Conservation (phyloP, 92 coral and sea anemone genomes). For the Hydrozoanthus gracilis region DNA sequence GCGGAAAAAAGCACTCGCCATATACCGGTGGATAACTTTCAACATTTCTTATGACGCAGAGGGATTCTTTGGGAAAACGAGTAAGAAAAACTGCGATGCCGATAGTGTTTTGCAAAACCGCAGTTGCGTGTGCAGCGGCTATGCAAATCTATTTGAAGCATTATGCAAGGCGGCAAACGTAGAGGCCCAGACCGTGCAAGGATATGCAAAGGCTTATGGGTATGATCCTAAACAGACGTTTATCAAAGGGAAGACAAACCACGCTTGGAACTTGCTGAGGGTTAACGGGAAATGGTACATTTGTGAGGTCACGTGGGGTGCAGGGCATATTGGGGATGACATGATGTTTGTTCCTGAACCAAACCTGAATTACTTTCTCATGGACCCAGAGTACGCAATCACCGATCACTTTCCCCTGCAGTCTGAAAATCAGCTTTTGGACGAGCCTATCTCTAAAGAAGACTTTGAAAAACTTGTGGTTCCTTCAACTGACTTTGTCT, state of each 20-base stretch:
- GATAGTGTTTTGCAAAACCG: slow-evolving; percentile 73
- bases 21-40: slow-evolving; percentile 80
- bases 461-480: slow-evolving; percentile 79
- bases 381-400: slow-evolving; percentile 70
- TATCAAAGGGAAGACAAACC: slow-evolving; percentile 63
- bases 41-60: slow-evolving; percentile 79
- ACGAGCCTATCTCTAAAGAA: slow-evolving; percentile 70
- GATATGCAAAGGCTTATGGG: slow-evolving; percentile 83
- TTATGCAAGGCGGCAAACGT: slow-evolving; percentile 75
- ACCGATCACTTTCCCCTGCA: slow-evolving; percentile 78
- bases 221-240: slow-evolving; percentile 71
- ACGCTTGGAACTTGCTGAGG: slow-evolving; percentile 80
- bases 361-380: slow-evolving; percentile 75
- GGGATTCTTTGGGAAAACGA: slow-evolving; percentile 68
- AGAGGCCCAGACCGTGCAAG: slow-evolving; percentile 69
- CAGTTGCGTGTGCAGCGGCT: slow-evolving; percentile 70
- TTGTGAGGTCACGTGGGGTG: slow-evolving; percentile 85
- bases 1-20: slow-evolving; percentile 78
- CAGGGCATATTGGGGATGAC: slow-evolving; percentile 76
- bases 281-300: slow-evolving; percentile 76
- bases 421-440: slow-evolving; percentile 71
- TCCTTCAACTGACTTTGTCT: slow-evolving; percentile 62
- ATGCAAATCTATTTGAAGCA: slow-evolving; percentile 72
- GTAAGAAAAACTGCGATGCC: slow-evolving; percentile 57
- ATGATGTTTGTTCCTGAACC: slow-evolving; percentile 81